Conservation (phyloP, 2,888 invertebrate species). For the Priocnemis perturbator region DNA sequence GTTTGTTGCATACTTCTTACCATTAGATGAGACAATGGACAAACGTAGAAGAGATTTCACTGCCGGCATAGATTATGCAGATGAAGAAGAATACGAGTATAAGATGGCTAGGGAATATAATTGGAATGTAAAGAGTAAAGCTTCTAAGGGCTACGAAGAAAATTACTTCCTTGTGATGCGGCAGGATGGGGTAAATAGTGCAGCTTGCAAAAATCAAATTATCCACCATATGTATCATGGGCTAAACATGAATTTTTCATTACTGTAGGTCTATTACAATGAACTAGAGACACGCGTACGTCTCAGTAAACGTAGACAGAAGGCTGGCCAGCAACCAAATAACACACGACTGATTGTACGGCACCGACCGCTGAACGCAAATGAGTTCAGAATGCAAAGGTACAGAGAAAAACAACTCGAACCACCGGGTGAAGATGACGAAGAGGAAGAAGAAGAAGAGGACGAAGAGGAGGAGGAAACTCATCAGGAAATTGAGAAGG, state of each 20-base stretch:
- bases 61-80: constrained; percentile 87
- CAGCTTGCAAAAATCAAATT: neutral
- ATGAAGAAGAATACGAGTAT: constrained; percentile 96
- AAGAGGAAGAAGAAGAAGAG: constrained; percentile 83
- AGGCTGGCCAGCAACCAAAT: constrained; percentile 82
- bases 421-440: constrained; percentile 84
- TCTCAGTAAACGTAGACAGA: constrained; percentile 92
- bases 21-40: constrained; percentile 92
- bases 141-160: constrained; percentile 96
- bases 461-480: constrained; percentile 78
- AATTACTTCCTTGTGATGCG: constrained; percentile 97
- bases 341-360: constrained; percentile 92
- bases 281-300: constrained; percentile 97
- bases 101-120: constrained; percentile 98
- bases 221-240: neutral
- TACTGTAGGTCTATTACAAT: constrained; percentile 86
- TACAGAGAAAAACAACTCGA: constrained; percentile 92
- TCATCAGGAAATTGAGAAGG: constrained; percentile 73
- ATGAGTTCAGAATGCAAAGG: constrained; percentile 91
- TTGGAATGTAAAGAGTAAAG: constrained; percentile 99
- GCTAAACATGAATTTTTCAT: constrained; percentile 11
- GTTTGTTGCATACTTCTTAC: constrained; percentile 99
- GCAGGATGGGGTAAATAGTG: constrained; percentile 81
- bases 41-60: constrained; percentile 91
- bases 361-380: constrained; percentile 89